A percentile compares a stretch with the other conserved stretches of the same genome.
Evolutionary conservation across 2,888 invertebrate genomes (phyloP).

Genomic region (Neocrepidodera transversa): DNA sequence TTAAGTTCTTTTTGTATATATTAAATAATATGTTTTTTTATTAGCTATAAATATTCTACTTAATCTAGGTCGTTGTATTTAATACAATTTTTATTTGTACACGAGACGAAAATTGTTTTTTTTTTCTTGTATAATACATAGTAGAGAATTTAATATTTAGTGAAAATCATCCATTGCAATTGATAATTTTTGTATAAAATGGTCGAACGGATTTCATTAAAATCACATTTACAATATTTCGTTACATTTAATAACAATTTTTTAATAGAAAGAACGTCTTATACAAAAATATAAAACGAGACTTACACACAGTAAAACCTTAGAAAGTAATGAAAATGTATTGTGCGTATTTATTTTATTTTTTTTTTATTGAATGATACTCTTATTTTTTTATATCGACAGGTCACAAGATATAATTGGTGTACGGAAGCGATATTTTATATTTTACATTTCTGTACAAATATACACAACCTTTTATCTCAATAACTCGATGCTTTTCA

Average conservation of each 20-base stretch:
- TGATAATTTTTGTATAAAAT: constrained; percentile 27
- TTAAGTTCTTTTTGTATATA: no score
- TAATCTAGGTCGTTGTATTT: constrained; percentile 8
- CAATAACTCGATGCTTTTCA: background rate
- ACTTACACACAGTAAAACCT: constrained; percentile 40
- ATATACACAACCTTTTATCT: constrained; percentile 16
- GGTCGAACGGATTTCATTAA: constrained; percentile 28
- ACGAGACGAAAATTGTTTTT: no score
- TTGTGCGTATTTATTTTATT: constrained; percentile 45
- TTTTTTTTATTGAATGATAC: constrained; percentile 32
- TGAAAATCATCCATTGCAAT: constrained; percentile 25
- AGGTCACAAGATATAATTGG: constrained; percentile 16
- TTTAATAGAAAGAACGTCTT: constrained; percentile 41
- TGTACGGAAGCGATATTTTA: constrained; percentile 16
- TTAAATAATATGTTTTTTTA: no score
- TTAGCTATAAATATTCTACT: constrained; percentile 7
- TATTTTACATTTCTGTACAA: constrained; percentile 25
- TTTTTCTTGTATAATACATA: no score
- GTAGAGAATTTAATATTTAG: constrained; percentile 1
- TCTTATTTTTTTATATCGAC: constrained; percentile 26
- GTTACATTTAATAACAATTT: constrained; percentile 40
- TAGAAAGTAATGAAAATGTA: constrained; percentile 40
- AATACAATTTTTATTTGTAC: background rate
- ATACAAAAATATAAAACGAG: constrained; percentile 40
- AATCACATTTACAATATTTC: constrained; percentile 39